These are phyloP conservation scores for Eupristina koningsbergeri DNA, from an alignment of 1,140 invertebrate genomes.

Conservation along the genomic window DNA sequence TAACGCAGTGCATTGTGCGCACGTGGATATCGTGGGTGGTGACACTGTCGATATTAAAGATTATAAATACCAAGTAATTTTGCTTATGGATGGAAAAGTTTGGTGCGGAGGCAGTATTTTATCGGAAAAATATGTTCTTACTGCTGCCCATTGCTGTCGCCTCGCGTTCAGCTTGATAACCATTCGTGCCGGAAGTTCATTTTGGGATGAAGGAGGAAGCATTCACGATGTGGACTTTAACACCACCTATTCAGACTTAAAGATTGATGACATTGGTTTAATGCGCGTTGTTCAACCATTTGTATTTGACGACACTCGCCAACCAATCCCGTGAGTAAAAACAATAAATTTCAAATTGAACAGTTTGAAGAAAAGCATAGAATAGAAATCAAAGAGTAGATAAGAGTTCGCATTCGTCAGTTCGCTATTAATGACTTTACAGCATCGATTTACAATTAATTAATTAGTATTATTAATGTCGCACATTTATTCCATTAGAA, in stretches of 20 bases:
- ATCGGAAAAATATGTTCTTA: slow-evolving; percentile 74
- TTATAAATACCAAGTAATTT: background rate
- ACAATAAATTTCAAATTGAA: too few species aligned
- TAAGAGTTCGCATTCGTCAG: too few species aligned
- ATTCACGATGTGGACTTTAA: background rate
- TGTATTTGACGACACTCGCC: background rate
- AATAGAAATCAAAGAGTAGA: too few species aligned
- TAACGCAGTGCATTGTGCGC: too few species aligned
- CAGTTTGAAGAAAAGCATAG: too few species aligned
- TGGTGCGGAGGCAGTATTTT: slow-evolving; percentile 79
- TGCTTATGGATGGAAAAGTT: background rate
- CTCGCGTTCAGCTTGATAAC: too few species aligned
- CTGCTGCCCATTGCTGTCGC: slow-evolving; percentile 77
- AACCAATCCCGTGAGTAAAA: background rate
- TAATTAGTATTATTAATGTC: background rate
- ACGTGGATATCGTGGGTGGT: background rate
- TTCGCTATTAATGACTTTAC: too few species aligned
- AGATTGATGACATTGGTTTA: background rate
- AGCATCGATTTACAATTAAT: too few species aligned
- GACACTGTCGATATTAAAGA: background rate
- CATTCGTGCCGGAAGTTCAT: background rate
- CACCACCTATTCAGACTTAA: background rate
- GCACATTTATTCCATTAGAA: background rate
- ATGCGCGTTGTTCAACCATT: background rate
- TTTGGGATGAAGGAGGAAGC: background rate